phyloP scores from a whole-genome alignment of 2,797 vertebrate species.

The Lutjanus argentimaculatus region DNA sequence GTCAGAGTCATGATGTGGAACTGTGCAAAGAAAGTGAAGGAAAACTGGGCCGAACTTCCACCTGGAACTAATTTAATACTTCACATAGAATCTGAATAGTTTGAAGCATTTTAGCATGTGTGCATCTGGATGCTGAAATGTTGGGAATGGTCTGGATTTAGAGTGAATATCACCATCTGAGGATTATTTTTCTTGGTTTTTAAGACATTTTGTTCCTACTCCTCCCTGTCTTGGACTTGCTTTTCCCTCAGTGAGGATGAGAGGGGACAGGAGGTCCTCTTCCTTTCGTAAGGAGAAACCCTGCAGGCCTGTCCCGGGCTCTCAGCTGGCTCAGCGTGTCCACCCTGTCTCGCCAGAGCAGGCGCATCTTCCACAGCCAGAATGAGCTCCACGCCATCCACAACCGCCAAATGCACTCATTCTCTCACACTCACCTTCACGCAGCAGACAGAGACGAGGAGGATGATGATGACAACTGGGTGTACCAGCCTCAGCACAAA shows the following conservation, averaged over 20 bases:
- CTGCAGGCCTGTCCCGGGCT: slow-evolving; percentile 88
- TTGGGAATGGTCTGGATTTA: slow-evolving; percentile 44
- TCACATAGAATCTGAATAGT: slow-evolving; percentile 31
- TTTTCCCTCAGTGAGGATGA: slow-evolving; percentile 85
- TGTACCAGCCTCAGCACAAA: slow-evolving; percentile 89
- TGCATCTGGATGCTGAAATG: slow-evolving; percentile 35
- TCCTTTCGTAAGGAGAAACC: slow-evolving; percentile 90
- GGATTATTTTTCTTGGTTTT: slow-evolving; percentile 24
- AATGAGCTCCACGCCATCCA: slow-evolving; percentile 87
- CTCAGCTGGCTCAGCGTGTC: slow-evolving; percentile 96
- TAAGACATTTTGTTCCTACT: slow-evolving; percentile 8
- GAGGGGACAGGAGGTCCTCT: slow-evolving; percentile 89
- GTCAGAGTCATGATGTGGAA: slow-evolving; percentile 53
- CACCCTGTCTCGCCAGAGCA: slow-evolving; percentile 92
- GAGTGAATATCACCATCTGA: slow-evolving; percentile 15
- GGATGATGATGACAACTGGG: slow-evolving; percentile 90
- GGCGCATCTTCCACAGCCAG: slow-evolving; percentile 94
- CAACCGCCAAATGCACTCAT: slow-evolving; percentile 61
- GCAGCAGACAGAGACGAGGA: slow-evolving; percentile 77
- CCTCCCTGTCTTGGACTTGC: neutral
- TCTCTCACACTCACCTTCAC: slow-evolving; percentile 72
- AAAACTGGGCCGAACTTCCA: slow-evolving; percentile 44
- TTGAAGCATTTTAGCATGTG: slow-evolving; percentile 25
- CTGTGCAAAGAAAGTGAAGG: slow-evolving; percentile 28
- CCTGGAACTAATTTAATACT: slow-evolving; percentile 48